Conservation (phyloP, 2,888 invertebrate species). For the Dasysyrphus albostriatus region DNA sequence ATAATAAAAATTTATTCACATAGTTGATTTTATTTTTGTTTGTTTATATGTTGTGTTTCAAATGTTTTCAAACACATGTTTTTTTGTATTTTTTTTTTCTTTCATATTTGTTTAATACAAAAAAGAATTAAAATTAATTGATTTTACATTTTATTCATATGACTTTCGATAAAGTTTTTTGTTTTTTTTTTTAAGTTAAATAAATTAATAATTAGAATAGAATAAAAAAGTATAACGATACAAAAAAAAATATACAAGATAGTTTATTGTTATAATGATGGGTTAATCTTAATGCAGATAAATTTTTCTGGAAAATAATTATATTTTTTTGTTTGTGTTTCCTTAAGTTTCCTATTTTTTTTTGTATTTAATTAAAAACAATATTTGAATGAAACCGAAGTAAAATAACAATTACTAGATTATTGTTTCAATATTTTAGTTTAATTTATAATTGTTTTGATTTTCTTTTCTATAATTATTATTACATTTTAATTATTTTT, state of each 20-base stretch:
- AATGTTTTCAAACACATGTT: slow-evolving; percentile 22
- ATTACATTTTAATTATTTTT: too few species aligned
- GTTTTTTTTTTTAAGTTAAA: slow-evolving; percentile 59
- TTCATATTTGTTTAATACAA: slow-evolving; percentile 55
- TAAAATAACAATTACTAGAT: neutral
- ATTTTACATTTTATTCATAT: slow-evolving; percentile 65
- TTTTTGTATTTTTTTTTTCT: neutral
- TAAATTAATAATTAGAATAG: slow-evolving; percentile 64
- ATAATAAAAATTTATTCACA: slow-evolving; percentile 63
- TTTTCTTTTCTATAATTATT: too few species aligned
- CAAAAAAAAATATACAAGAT: slow-evolving; percentile 37
- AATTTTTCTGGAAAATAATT: neutral
- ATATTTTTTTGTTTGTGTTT: neutral
- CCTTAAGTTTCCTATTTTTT: neutral
- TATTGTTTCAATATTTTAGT: too few species aligned
- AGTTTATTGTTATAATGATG: slow-evolving; percentile 17
- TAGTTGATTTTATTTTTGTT: slow-evolving; percentile 17
- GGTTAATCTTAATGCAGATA: slow-evolving; percentile 15
- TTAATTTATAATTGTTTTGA: too few species aligned
- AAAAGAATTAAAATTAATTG: slow-evolving; percentile 64
- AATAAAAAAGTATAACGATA: slow-evolving; percentile 42
- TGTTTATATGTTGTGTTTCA: slow-evolving; percentile 28
- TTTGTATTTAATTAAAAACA: neutral
- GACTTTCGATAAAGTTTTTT: slow-evolving; percentile 54
- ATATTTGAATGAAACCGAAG: neutral